phyloP scores from a whole-genome alignment of 2,113 vertebrate species.

The Nicator chloris region DNA sequence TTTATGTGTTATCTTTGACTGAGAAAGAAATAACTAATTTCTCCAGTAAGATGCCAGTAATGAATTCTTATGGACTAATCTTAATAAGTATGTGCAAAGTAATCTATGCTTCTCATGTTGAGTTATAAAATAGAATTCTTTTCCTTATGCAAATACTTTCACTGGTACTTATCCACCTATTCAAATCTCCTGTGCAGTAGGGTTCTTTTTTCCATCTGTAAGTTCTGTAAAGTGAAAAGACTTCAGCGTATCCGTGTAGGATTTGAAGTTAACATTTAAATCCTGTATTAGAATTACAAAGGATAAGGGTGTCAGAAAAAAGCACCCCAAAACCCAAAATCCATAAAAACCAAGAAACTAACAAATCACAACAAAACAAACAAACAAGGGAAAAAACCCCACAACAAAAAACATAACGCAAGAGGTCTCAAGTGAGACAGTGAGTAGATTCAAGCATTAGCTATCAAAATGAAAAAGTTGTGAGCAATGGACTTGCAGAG shows the following conservation, averaged over 20 bases:
- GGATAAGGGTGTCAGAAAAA: background rate
- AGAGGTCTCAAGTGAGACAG: background rate
- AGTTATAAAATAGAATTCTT: slow-evolving; percentile 54
- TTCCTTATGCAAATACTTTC: slow-evolving; percentile 52
- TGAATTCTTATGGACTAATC: slow-evolving; percentile 56
- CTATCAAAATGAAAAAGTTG: background rate
- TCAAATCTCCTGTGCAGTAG: slow-evolving; percentile 43
- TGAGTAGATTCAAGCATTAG: background rate
- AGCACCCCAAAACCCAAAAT: background rate
- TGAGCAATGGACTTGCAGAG: background rate
- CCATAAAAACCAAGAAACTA: background rate
- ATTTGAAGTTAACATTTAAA: slow-evolving; percentile 25
- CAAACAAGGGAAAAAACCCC: background rate
- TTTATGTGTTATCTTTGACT: slow-evolving; percentile 45
- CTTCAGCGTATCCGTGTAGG: background rate
- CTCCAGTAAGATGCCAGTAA: slow-evolving; percentile 53
- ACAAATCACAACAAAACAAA: background rate
- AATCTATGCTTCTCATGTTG: slow-evolving; percentile 44
- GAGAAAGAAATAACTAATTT: slow-evolving; percentile 62
- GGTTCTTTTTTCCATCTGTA: slow-evolving; percentile 11
- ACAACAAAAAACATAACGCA: background rate
- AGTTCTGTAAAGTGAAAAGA: slow-evolving; percentile 23
- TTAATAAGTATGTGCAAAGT: slow-evolving; percentile 53
- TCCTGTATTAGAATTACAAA: background rate
- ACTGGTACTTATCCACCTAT: slow-evolving; percentile 48